These are phyloP conservation scores for Elymnias hypermnestra DNA, from an alignment of 1,140 invertebrate genomes.

Conservation along the genomic window DNA sequence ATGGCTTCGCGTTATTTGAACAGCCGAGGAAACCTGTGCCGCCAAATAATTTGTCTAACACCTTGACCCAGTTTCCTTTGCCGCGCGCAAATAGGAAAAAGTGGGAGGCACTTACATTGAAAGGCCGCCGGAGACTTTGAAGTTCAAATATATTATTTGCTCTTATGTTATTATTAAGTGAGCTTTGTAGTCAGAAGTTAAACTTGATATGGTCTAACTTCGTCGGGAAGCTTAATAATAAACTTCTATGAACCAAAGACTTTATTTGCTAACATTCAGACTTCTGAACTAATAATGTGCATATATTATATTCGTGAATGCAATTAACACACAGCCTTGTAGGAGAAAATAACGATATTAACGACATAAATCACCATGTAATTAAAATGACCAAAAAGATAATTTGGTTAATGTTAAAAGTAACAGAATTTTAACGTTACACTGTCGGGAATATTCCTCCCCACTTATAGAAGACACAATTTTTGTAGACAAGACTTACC, in stretches of 20 bases:
- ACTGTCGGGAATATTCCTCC: too few species aligned
- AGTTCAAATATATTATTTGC: constrained; percentile 20
- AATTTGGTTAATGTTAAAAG: too few species aligned
- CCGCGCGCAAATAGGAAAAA: constrained; percentile 32
- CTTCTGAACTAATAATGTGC: neutral
- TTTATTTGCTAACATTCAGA: neutral
- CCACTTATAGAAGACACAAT: too few species aligned
- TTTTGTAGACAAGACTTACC: too few species aligned
- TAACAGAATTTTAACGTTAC: too few species aligned
- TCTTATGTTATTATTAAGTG: constrained; percentile 8
- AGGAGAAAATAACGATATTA: too few species aligned
- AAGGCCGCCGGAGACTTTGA: constrained; percentile 26
- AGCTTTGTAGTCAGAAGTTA: constrained; percentile 3
- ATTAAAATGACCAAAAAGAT: too few species aligned
- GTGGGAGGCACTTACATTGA: constrained; percentile 23
- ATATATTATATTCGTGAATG: too few species aligned
- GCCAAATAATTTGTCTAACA: constrained; percentile 53
- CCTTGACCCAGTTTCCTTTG: constrained; percentile 49
- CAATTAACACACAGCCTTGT: too few species aligned
- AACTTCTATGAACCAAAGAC: neutral
- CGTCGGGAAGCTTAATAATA: constrained; percentile 3
- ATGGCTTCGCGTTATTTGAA: constrained; percentile 49
- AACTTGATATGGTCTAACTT: constrained; percentile 4
- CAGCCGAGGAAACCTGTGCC: constrained; percentile 36
- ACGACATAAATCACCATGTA: too few species aligned